Conservation (phyloP, 2,797 vertebrate genomes). For the Emydoidea blandingii region DNA sequence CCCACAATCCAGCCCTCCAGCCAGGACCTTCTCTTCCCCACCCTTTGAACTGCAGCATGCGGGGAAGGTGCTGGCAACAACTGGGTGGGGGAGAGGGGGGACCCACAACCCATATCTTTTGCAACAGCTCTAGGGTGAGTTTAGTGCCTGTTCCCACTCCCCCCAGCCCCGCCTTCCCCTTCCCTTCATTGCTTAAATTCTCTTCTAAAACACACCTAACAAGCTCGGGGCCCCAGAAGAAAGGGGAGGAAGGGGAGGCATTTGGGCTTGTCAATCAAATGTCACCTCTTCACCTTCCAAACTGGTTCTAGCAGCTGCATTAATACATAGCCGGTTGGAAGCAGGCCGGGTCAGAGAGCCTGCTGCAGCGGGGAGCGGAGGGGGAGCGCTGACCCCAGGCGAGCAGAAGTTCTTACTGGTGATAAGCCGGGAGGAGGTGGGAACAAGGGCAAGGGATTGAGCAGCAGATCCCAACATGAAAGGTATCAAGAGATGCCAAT, state of each 20-base stretch:
- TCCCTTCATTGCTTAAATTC: background rate
- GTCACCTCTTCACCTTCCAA: background rate
- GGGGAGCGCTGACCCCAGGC: background rate
- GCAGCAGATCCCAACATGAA: background rate
- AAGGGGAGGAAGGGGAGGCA: background rate
- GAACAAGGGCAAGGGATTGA: background rate
- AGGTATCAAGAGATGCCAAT: background rate
- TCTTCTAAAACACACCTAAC: background rate
- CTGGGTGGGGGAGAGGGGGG: too few species aligned
- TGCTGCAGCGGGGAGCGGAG: background rate
- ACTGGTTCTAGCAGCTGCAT: background rate
- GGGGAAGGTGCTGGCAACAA: background rate
- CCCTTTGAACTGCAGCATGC: background rate
- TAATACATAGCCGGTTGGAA: background rate
- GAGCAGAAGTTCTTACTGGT: background rate
- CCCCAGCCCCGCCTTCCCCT: background rate
- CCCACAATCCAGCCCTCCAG: background rate
- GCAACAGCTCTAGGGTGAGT: background rate
- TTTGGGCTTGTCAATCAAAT: background rate
- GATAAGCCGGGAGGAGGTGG: background rate
- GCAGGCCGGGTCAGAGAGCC: background rate
- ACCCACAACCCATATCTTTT: background rate
- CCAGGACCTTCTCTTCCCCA: background rate
- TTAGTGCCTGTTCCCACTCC: background rate
- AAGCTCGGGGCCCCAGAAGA: background rate